Conservation (phyloP, 2,113 vertebrate genomes). For the Cyprinodon tularosa region DNA sequence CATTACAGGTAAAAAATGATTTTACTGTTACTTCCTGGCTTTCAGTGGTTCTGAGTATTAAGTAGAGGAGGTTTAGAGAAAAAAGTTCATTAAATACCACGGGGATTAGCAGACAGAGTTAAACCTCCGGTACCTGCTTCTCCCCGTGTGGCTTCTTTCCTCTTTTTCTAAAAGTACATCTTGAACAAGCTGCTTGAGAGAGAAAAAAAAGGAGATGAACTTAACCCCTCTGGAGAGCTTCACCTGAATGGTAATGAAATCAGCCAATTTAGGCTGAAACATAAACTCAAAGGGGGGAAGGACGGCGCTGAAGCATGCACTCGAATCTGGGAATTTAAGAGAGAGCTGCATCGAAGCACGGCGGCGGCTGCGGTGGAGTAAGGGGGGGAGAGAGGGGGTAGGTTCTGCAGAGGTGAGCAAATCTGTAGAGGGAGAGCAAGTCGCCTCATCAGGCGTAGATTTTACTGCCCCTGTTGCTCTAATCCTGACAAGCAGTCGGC, state of each 20-base stretch:
- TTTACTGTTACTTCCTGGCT: conserved; percentile 29
- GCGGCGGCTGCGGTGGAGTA: conserved; percentile 6
- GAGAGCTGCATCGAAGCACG: conserved; percentile 56
- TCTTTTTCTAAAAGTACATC: conserved; percentile 6
- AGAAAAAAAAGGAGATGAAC: conserved; percentile 24
- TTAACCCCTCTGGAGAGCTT: conserved; percentile 36
- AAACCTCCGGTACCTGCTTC: conserved; percentile 78
- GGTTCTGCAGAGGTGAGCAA: conserved; percentile 68
- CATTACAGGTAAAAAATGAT: conserved; percentile 53
- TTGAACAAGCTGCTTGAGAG: conserved; percentile 32
- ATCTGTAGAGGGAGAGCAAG: conserved; percentile 69
- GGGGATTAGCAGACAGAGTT: conserved; percentile 73
- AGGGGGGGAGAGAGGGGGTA: conserved; percentile 47
- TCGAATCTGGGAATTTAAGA: conserved; percentile 67
- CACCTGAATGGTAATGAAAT: conserved; percentile 82
- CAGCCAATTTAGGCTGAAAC: conserved; percentile 78
- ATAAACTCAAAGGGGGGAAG: conserved; percentile 50
- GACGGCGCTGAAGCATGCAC: conserved; percentile 63
- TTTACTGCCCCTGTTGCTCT: conserved; percentile 77
- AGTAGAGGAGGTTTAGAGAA: conserved; percentile 62
- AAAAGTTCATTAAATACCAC: conserved; percentile 80
- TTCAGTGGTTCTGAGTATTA: conserved; percentile 58
- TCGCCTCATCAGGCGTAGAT: conserved; percentile 82
- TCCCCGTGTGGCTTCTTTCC: conserved; percentile 40
- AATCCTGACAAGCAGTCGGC: conserved; percentile 80